phyloP scores from a whole-genome alignment of 2,888 invertebrate genomes.

The Corbicula japonica region DNA sequence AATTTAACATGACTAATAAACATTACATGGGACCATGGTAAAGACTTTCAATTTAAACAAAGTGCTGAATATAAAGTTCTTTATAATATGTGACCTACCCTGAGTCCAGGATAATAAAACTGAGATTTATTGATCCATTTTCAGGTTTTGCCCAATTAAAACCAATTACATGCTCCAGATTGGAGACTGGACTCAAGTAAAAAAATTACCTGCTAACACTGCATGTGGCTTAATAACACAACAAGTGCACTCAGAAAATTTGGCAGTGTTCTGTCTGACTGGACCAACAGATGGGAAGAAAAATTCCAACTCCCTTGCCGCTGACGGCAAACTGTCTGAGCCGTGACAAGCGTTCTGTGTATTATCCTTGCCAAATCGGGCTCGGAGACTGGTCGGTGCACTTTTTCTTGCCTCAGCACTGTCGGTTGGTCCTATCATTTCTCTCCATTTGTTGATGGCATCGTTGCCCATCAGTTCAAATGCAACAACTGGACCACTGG shows the following conservation, averaged over 20 bases:
- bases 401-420: conserved; percentile 79
- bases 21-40: too few species aligned
- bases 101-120: too few species aligned
- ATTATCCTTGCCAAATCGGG: conserved; percentile 84
- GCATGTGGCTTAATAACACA: conserved; percentile 97
- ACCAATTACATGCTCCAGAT: too few species aligned
- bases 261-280: conserved; percentile 84
- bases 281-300: conserved; percentile 86
- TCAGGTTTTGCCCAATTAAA: too few species aligned
- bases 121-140: too few species aligned
- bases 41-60: too few species aligned
- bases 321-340: conserved; percentile 89
- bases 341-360: conserved; percentile 88
- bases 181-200: too few species aligned
- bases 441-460: conserved; percentile 89
- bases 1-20: too few species aligned
- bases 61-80: too few species aligned
- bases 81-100: too few species aligned
- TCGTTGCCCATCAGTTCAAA: conserved; percentile 92
- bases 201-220: conserved; percentile 90
- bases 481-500: conserved; percentile 91
- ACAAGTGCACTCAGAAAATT: conserved; percentile 85
- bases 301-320: conserved; percentile 87
- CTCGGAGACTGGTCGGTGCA: conserved; percentile 81
- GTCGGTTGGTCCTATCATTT: conserved; percentile 88